Evolutionary conservation across 2,888 invertebrate genomes (phyloP), one percentile per base, ranked within the genome.

Genomic region (Dynastes hyllus): DNA sequence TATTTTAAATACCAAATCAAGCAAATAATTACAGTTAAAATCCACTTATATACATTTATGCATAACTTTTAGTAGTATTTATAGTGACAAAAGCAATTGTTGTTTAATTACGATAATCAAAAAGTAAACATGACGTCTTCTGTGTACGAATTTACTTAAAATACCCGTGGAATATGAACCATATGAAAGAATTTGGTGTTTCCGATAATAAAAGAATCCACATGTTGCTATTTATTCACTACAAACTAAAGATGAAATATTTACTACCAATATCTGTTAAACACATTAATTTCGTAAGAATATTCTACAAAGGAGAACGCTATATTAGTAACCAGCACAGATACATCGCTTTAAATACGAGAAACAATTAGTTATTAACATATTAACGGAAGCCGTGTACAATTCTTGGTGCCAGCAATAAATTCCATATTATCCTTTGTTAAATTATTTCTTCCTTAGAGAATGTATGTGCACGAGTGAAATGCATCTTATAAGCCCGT

Each of bases 81-180:
- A 22, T 58, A 58, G 55, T 27, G 22, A 58, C 16, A 58, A 58
- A 58, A 58, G 16, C 55, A 8, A 58, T 58, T 58, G 53, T n/a
- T 53, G 55, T 58, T 22, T 22, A 58, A 16, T 22, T 58, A 16
- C 6, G 55, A 58, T 58, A 58, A 58, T 22, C 8, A 58, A 22
- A 58, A 58, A 58, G 55, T 58, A 58, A 58, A 58, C 22, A 58
- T 27, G 55, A 58, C 55, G 55, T 22, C 45, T 22, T 16, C 5
- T 58, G n/a, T 1, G 22, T 58, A 58, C 22, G 22, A n/a, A 58
- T 58, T 58, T 58, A 58, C 16, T 58, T 45, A 9, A 40, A 40
- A 40, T 40, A 6, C 40, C 8, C 1, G 9, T 40, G 40, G 40
- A 40, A 40, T 40, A 40, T 40, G 4, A 32, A 32, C 40, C 6